Evolutionary conservation across 2,113 vertebrate species (phyloP), one percentile per base, ranked within the genome.

Genomic region (Spizaetus ornatus): DNA sequence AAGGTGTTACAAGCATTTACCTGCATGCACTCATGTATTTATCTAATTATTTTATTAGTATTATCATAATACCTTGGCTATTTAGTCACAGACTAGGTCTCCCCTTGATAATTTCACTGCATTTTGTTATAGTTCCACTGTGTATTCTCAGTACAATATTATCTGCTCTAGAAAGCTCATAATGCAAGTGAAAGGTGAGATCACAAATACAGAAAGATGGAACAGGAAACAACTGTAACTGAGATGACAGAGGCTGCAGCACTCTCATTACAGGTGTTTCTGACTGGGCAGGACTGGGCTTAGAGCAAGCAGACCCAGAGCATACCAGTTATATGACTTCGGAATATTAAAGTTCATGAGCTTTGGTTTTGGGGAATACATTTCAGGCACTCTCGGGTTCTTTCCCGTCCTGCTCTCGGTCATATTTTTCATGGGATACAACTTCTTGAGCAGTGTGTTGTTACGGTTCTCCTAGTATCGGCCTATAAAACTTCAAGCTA

Each of bases 301-400:
- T 29, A 38, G 52, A 77, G 40, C n/a, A 67, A 59, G n/a, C 22
- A 86, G 20, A 66, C 6, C 18, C 43, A 50, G 71, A 61, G 29
- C 4, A 36, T 4, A 27, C 1, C 27, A 59, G 6, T 7, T 34
- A 2, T 2, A 12, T 5, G 23, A 43, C 32, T 87, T 50, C 2
- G 8, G 27, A 76, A 62, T 61, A 40, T 25, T 31, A 22, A 5
- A 3, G 23, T 32, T 79, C 40, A 56, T 34, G 48, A 66, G 2
- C 27, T 82, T 82, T 50, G 48, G 21, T 55, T 86, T 38, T 43
- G 36, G 25, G 48, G 52, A 45, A 61, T 23, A 65, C 38, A 77
- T 52, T 63, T 50, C 3, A 14, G 38, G 11, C 43, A 13, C 34
- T 47, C 32, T 63, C 0, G 0, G 11, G 34, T 72, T 83, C 43